Evolutionary conservation across 2,888 invertebrate species (phyloP).

Genomic region (Ephialtes manifestator): DNA sequence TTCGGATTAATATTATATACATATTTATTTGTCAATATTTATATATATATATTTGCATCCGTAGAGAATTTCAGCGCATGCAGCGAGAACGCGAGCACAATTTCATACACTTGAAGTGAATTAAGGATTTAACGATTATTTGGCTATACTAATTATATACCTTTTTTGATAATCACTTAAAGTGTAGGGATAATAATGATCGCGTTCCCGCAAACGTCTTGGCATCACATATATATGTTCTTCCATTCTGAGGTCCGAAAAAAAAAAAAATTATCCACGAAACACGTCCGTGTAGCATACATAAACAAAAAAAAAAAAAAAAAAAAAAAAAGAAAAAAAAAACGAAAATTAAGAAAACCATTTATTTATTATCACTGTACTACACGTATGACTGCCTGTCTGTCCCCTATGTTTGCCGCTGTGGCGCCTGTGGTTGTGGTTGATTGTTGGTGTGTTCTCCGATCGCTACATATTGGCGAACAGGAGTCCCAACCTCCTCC

Average conservation of each 20-base stretch:
- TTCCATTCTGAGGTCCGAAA: constrained; percentile 38
- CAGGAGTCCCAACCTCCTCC: constrained; percentile 86
- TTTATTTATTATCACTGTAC: constrained; percentile 78
- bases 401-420: constrained; percentile 86
- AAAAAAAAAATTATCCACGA: constrained; percentile 58
- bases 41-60: constrained; percentile 62
- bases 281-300: constrained; percentile 51
- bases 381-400: constrained; percentile 86
- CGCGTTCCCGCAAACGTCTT: constrained; percentile 64
- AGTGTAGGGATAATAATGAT: constrained; percentile 40
- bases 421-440: constrained; percentile 86
- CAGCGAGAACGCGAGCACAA: constrained; percentile 61
- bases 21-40: constrained; percentile 15
- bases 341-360: constrained; percentile 52
- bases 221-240: constrained; percentile 62
- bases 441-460: constrained; percentile 86
- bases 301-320: too few species aligned
- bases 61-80: constrained; percentile 67
- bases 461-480: constrained; percentile 84
- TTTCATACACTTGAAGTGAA: constrained; percentile 33
- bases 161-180: neutral
- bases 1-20: constrained; percentile 44
- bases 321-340: constrained; percentile 30
- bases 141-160: neutral
- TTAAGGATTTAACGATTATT: neutral